Evolutionary conservation across 2,888 invertebrate species (phyloP).

Genomic region (Plagodis dolabraria): DNA sequence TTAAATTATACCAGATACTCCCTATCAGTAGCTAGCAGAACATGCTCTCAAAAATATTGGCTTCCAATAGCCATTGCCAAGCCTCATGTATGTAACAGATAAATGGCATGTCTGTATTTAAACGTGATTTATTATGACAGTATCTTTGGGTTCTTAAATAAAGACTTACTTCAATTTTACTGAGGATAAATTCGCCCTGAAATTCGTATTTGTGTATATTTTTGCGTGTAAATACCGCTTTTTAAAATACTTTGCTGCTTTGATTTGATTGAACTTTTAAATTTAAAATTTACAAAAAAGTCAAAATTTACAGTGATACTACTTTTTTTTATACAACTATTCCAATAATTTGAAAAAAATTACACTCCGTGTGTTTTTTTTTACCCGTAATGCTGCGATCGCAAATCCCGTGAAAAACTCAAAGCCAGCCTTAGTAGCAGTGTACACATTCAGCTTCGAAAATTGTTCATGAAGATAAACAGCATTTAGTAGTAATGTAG

Average conservation of each 20-base stretch:
- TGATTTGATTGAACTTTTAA: background rate
- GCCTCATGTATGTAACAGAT: conserved; percentile 31
- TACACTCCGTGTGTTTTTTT: no score
- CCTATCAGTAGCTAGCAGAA: conserved; percentile 30
- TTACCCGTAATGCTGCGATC: no score
- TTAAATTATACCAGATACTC: conserved; percentile 34
- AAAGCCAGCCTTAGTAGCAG: no score
- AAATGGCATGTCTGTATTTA: conserved; percentile 34
- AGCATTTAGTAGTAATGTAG: no score
- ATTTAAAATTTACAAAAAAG: no score
- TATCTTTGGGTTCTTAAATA: conserved; percentile 24
- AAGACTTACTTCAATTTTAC: conserved; percentile 6
- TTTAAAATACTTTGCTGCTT: background rate
- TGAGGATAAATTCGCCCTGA: background rate
- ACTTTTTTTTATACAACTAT: no score
- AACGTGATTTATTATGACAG: conserved; percentile 32
- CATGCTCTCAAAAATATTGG: conserved; percentile 35
- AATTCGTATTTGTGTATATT: background rate
- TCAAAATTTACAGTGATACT: no score
- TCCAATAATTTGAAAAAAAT: no score
- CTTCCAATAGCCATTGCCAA: conserved; percentile 14
- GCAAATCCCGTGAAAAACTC: no score
- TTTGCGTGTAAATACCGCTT: background rate
- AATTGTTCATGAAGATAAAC: no score
- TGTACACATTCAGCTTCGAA: no score